Base-by-base conservation (phyloP, 1,140 invertebrate genomes). In the Bemisia tabaci region DNA sequence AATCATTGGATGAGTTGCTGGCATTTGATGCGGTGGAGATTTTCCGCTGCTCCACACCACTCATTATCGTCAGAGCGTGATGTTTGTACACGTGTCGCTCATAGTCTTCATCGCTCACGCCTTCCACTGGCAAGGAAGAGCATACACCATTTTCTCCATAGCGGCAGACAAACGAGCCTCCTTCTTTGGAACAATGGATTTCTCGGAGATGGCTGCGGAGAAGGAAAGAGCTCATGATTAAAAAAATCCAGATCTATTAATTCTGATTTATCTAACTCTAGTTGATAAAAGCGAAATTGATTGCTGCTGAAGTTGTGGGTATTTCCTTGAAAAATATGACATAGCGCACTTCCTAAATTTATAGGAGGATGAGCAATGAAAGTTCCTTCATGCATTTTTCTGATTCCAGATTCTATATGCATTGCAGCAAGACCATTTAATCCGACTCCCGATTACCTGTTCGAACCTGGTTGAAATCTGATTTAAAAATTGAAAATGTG, bases 91-190 rank as follows among this genome's bases (percentile, higher is more conserved):
- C 86, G 75, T 95, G 92, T 69, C 86, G 86, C 80, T 94, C 85
- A 76, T 95, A 95, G 77, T 94, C 92, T 61, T 86, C 83, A 78
- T 92, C 91, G 70, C 86, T 89, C 64, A 95, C 89, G 69, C 92
- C 92, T 78, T 94, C 91, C 73, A 94, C 79, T 1, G 92, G 92
- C 67, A 95, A 77, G 63, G 89, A 90, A 26, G 86, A 85, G 75
- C 92, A 95, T 12, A 95, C 89, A 22, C 84, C 85, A 79, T 95
- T 94, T 73, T 88, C 85, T 25, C 92, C 93, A 84, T 95, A 95
- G 71, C 86, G 86, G 75, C 92, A 95, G 12, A 94, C 84, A 77
- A 86, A 91, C 5, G 91, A 92, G 48, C 91, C 91, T 69, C 92
- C 92, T 79, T 95, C 92, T 72, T 86, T 85, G 5, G 87, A 86